Evolutionary conservation across 2,797 vertebrate genomes (phyloP), one percentile per base, ranked within the genome.

Genomic region (Sciaenops ocellatus): DNA sequence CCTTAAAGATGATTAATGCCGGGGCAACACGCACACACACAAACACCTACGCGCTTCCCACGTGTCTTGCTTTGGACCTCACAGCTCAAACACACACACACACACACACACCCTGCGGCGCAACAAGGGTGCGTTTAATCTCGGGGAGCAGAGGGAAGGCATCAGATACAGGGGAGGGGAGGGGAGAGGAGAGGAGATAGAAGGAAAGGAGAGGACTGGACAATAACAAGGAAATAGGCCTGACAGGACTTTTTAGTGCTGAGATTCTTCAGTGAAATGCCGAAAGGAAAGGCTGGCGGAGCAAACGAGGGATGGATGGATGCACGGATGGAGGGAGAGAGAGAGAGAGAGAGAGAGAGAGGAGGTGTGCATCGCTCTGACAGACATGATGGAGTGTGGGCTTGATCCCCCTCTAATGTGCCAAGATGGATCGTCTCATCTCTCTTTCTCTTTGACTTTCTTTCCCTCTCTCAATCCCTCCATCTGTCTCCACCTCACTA

Each of bases 1-100:
- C 96, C 93, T 95, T 99, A 99, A 99, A 98, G 97, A 99, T 99
- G 98, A 99, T 99, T 98, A 98, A 99, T 99, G 97, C 95, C 3
- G 94, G 94, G 96, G 95, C 94, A 95, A 95, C 96, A 96, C 86
- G 91, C 93, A 80, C 84, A 63, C 64, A 75, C 57, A 65, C 63
- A 70, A 34, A 63, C 78, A 73, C 66, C 17, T 7, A 55, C 4
- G 1, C 1, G 6, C 44, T 18, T 62, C 60, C 54, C 65, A 64
- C 70, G 65, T 72, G 74, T 84, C 82, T 74, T 78, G 66, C 56
- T 71, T 66, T 78, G 71, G 81, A 81, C 85, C 78, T 75, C 95
- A 95, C 89, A 92, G 41, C 79, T 67, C 93, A 84, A 70, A 77
- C 61, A 78, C 78, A 77, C 73, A 82, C 78, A 85, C 66, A 28